phyloP scores from a whole-genome alignment of 2,888 invertebrate genomes.

The Pseudeuparius sepicola region DNA sequence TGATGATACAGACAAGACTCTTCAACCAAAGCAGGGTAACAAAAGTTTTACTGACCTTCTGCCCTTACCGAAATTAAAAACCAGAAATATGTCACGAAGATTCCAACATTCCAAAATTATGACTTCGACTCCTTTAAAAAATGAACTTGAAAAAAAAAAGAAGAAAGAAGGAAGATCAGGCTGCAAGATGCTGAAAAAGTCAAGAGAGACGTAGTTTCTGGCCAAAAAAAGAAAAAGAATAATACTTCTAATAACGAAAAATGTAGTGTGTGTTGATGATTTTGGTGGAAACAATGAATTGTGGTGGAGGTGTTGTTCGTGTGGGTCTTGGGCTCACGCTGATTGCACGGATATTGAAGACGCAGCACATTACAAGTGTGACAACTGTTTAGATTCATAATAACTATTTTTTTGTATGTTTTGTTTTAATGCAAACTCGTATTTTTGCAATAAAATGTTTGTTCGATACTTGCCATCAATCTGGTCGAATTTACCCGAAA shows the following conservation, averaged over 20 bases:
- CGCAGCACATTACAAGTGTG: neutral
- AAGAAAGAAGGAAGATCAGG: slow-evolving; percentile 2
- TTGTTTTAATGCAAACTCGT: neutral
- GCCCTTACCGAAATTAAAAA: slow-evolving; percentile 2
- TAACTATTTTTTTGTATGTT: neutral
- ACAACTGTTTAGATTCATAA: slow-evolving; percentile 2
- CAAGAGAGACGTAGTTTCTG: slow-evolving; percentile 2
- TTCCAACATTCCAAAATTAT: slow-evolving; percentile 1
- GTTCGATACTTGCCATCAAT: slow-evolving; percentile 1
- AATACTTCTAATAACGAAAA: neutral
- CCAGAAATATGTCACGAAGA: slow-evolving; percentile 1
- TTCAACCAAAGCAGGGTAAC: neutral
- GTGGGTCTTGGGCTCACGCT: neutral
- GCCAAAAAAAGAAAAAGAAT: slow-evolving; percentile 1
- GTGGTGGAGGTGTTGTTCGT: slow-evolving; percentile 3
- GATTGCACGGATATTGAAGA: slow-evolving; percentile 1
- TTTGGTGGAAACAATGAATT: slow-evolving; percentile 1
- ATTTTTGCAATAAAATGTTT: slow-evolving; percentile 1
- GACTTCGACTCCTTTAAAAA: slow-evolving; percentile 1
- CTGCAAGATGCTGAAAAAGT: neutral
- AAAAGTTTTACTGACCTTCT: slow-evolving; percentile 1
- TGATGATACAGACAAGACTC: slow-evolving; percentile 2
- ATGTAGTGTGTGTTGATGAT: slow-evolving; percentile 2
- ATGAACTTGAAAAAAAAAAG: slow-evolving; percentile 2
- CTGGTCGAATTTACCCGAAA: slow-evolving; percentile 1